These are phyloP conservation scores for Drosophila villosipedis DNA, from an alignment of 2,888 invertebrate genomes.

Conservation along the genomic window DNA sequence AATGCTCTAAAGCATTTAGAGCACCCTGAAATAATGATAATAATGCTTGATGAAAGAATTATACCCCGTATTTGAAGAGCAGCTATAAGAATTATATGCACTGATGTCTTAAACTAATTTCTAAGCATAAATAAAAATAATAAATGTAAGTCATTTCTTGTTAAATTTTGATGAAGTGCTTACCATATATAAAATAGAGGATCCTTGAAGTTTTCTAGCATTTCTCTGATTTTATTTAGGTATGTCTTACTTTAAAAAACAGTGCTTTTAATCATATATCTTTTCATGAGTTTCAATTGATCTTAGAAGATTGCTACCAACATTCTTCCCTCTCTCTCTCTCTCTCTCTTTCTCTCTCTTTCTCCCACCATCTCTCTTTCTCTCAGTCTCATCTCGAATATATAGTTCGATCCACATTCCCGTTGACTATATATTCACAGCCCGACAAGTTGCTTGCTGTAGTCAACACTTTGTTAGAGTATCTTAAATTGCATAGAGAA, in stretches of 20 bases:
- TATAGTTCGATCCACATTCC: neutral
- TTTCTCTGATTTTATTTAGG: neutral
- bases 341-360: neutral
- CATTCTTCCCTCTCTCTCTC: neutral
- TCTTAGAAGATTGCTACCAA: neutral
- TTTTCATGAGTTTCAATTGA: neutral
- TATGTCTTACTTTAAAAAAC: neutral
- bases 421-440: too few relatives aligned
- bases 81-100: neutral
- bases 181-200: neutral
- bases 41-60: neutral
- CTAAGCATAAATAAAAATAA: neutral
- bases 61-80: neutral
- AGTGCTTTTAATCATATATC: neutral
- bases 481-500: slow-evolving; percentile 22
- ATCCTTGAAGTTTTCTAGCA: fast-evolving
- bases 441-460: neutral
- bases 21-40: neutral
- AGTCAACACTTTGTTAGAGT: slow-evolving; percentile 26
- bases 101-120: neutral
- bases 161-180: neutral
- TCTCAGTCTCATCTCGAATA: too few relatives aligned
- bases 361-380: neutral
- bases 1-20: slow-evolving; percentile 28
- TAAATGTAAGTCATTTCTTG: neutral